Evolutionary conservation across 1,140 invertebrate genomes (phyloP).

Genomic region (Globodera rostochiensis): DNA sequence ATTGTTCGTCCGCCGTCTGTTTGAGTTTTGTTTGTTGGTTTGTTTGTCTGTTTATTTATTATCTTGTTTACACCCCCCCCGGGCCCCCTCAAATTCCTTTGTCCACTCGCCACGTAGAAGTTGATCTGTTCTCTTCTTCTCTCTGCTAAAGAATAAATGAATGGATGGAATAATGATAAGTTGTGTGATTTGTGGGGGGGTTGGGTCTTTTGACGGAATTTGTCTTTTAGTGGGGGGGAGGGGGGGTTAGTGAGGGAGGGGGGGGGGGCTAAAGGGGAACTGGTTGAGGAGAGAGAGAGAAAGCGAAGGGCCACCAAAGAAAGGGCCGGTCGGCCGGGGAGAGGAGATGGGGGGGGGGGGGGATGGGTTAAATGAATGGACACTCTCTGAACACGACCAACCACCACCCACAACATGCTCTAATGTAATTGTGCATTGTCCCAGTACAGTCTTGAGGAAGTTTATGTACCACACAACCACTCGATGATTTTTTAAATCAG

Average conservation of each 20-base stretch:
- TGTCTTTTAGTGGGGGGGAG: background rate
- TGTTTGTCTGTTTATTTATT: slow-evolving; percentile 16
- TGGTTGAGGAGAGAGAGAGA: background rate
- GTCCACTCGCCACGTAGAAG: background rate
- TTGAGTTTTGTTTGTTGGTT: background rate
- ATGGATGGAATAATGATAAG: background rate
- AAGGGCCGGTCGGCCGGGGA: background rate
- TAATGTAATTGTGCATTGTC: background rate
- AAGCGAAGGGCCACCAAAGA: background rate
- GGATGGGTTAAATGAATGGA: background rate
- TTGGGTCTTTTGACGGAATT: background rate
- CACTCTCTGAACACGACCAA: background rate
- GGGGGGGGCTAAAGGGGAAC: background rate
- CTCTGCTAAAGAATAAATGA: slow-evolving; percentile 2
- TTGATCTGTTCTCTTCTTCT: background rate
- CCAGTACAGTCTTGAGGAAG: too few relatives aligned
- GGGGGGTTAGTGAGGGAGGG: background rate
- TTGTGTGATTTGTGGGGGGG: too few relatives aligned
- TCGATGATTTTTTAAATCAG: too few relatives aligned
- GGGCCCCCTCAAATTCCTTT: slow-evolving; percentile 1
- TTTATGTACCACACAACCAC: too few relatives aligned
- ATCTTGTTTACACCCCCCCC: background rate
- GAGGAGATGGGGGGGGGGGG: too few relatives aligned
- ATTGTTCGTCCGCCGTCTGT: background rate
- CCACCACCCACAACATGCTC: background rate